Evolutionary conservation across 2,113 vertebrate genomes (phyloP).

Genomic region (Brachypodius melanocephalos): DNA sequence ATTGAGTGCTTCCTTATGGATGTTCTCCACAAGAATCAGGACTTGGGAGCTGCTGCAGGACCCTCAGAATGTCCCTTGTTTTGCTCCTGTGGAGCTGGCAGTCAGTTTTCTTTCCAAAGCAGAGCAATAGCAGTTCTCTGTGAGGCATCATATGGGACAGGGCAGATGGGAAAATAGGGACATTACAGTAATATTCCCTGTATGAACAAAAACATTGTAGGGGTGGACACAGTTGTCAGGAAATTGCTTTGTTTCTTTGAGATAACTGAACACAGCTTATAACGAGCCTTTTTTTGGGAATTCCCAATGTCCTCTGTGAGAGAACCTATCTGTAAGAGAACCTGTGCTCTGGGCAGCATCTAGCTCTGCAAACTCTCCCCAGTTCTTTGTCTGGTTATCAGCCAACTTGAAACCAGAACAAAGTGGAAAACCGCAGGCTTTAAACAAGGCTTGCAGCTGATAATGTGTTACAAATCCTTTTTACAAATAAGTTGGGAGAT

Average conservation of each 20-base stretch:
- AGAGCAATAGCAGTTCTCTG: neutral
- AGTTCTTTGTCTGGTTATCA: neutral
- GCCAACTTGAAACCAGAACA: neutral
- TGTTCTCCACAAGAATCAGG: neutral
- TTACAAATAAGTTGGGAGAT: neutral
- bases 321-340: rapidly evolving
- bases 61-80: neutral
- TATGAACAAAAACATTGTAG: neutral
- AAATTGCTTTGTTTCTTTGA: neutral
- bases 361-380: neutral
- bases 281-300: neutral
- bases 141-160: neutral
- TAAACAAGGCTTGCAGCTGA: neutral
- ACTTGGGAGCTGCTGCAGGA: neutral
- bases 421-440: neutral
- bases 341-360: neutral
- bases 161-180: neutral
- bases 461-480: neutral
- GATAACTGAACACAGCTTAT: neutral
- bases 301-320: neutral
- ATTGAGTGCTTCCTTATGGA: neutral
- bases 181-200: neutral
- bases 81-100: neutral
- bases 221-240: neutral
- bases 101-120: neutral